Base-by-base conservation (phyloP, 2,113 vertebrate genomes). In the Corythoichthys intestinalis region DNA sequence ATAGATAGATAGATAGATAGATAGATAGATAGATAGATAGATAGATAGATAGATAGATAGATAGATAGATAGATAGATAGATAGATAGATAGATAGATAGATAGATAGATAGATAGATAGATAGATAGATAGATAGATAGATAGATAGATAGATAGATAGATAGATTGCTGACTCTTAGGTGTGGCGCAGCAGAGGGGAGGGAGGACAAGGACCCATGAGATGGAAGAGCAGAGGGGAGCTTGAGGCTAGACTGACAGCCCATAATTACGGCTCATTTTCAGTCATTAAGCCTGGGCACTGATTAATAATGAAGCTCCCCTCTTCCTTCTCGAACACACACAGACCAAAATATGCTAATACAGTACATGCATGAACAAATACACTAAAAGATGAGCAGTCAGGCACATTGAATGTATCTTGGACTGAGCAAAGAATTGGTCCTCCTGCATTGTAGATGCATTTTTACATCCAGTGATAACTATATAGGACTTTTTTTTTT, bases 201-300 rank as follows among this genome's bases (percentile, higher is more conserved):
- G 72, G 81, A 83, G 79, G 79, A 87, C 84, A 79, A 72, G 73
- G 79, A 86, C 84, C 83, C 83, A 79, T 70, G 84, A 84, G 85
- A 89, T 83, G 81, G 82, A 65, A 71, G 83, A 84, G 83, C 79
- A 83, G 76, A 74, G 76, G 81, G 86, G 88, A 81, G 84, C 77
- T 74, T 83, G 81, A 70, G 78, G 76, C 76, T 81, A 83, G 86
- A 87, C 90, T 91, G 89, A 90, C 90, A 91, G 87, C 77, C 87
- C 88, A 85, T 91, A 90, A 90, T 91, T 91, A 90, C 41, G 67
- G 66, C 89, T 90, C 89, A 90, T 91, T 91, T 91, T 91, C 87
- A 86, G 87, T 89, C 88, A 91, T 91, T 90, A 90, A 89, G 86
- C 83, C 78, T 87, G 84, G 78, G 75, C 74, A 71, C 79, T 90